Base-by-base conservation (phyloP, 2,888 invertebrate genomes). In the Itoplectis maculator region DNA sequence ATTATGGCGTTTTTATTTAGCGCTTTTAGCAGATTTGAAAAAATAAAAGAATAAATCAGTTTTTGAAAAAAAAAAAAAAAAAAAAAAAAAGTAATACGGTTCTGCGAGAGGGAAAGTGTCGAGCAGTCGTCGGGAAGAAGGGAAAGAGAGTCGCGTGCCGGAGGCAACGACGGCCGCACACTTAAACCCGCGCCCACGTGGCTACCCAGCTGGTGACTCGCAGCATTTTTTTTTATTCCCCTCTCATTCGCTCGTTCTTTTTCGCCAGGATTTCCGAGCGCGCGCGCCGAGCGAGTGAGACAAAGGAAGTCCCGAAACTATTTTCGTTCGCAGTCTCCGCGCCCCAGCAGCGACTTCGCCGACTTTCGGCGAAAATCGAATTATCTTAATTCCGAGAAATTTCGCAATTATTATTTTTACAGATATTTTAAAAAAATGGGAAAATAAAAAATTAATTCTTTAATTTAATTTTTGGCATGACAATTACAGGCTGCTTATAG, bases 191-290 rank as follows among this genome's bases (percentile, higher is more conserved):
- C 68, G 66, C 69, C 80, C 82, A 80, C 82, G 77, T 80, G 82
- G 79, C 51, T 45, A 59, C 5, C 45, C 83, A 83, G 83, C 76
- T 83, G 75, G 80, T 83, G 79, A 79, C 79, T 77, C 66, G 63
- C 20, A 49, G 9, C 9, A 51, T 70, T 69, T 49, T 76, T 75
- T 74, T 66, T 29, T 7, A 20, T 61, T 47, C 37, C 9, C 20
- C 49, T 49, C 56, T 70, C 18, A 29, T 77, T 66, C 61, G 15
- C 29, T 47, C 20, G 56, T 70, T 61, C 65, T 77, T 66, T 75
- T 69, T 66, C 61, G 69, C 18, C 61, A 63, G 59, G 47, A 37
- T 79, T 83, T 73, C 61, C 73, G 49, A 49, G 47, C 45, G 63
- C 73, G 54, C 8, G 8, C 13, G 29, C 15, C 35, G 35, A 69